phyloP scores from a whole-genome alignment of 2,888 invertebrate genomes.

The Aleiodes alternator region DNA sequence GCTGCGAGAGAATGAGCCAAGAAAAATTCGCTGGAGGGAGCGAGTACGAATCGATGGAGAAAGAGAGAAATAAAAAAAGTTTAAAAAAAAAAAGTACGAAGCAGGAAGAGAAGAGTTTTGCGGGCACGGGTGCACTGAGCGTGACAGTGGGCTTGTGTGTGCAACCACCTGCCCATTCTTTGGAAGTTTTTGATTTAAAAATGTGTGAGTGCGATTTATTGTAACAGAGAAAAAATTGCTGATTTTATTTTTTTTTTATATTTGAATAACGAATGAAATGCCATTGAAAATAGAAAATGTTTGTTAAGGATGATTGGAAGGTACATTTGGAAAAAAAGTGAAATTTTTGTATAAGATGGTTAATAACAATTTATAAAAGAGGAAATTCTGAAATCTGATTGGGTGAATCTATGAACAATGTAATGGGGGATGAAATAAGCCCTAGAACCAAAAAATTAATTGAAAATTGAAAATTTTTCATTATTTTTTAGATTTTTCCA shows the following conservation, averaged over 20 bases:
- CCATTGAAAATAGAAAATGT: neutral
- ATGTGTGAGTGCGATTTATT: slow-evolving; percentile 37
- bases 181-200: slow-evolving; percentile 52
- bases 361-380: no score
- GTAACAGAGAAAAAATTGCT: slow-evolving; percentile 26
- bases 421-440: no score
- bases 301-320: neutral
- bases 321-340: no score
- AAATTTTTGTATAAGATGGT: no score
- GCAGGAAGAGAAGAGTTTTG: slow-evolving; percentile 62
- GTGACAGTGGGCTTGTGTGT: slow-evolving; percentile 72
- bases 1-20: slow-evolving; percentile 34
- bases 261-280: neutral
- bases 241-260: slow-evolving; percentile 44
- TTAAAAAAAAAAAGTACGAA: slow-evolving; percentile 56
- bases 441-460: no score
- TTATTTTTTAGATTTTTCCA: no score
- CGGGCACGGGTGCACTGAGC: slow-evolving; percentile 72
- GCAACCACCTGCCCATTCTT: slow-evolving; percentile 73
- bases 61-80: slow-evolving; percentile 46
- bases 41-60: slow-evolving; percentile 39
- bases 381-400: no score
- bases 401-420: no score
- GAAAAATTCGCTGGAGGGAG: slow-evolving; percentile 36
- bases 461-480: no score